These are phyloP conservation scores for Enteromius argenteus DNA, from an alignment of 2,797 vertebrate species.

Conservation along the genomic window DNA sequence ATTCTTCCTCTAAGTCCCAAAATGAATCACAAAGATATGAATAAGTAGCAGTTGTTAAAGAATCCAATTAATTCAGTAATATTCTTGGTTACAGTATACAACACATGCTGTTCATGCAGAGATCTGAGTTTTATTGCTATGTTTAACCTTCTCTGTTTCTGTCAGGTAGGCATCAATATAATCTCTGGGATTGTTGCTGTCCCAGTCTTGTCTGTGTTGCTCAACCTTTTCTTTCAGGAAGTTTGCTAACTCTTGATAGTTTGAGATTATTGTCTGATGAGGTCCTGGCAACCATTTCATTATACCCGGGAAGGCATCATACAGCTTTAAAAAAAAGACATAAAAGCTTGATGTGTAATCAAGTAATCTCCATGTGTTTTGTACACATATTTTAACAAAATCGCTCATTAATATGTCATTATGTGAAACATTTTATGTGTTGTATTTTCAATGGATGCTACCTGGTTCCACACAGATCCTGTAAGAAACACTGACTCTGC, in stretches of 20 bases:
- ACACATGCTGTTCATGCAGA: neutral
- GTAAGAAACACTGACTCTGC: constrained; percentile 59
- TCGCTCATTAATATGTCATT: neutral
- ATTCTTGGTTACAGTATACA: neutral
- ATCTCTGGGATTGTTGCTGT: constrained; percentile 67
- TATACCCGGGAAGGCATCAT: constrained; percentile 67
- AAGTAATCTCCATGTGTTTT: neutral
- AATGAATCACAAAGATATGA: neutral
- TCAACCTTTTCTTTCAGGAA: constrained; percentile 63
- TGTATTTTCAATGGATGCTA: constrained; percentile 10
- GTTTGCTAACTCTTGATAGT: constrained; percentile 51
- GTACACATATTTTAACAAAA: neutral
- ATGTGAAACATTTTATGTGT: neutral
- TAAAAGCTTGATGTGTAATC: neutral
- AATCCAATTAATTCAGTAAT: neutral
- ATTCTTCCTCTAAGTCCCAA: constrained; percentile 56
- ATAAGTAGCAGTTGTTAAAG: neutral
- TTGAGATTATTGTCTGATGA: constrained; percentile 68
- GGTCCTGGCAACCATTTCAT: constrained; percentile 71
- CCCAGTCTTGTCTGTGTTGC: constrained; percentile 73
- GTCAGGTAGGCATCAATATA: constrained; percentile 76
- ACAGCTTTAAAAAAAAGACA: constrained; percentile 38
- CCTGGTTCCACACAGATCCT: constrained; percentile 55
- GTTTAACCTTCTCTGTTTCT: constrained; percentile 64
- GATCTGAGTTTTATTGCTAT: neutral